phyloP scores from a whole-genome alignment of 2,797 vertebrate genomes.

The Spea hammondii region DNA sequence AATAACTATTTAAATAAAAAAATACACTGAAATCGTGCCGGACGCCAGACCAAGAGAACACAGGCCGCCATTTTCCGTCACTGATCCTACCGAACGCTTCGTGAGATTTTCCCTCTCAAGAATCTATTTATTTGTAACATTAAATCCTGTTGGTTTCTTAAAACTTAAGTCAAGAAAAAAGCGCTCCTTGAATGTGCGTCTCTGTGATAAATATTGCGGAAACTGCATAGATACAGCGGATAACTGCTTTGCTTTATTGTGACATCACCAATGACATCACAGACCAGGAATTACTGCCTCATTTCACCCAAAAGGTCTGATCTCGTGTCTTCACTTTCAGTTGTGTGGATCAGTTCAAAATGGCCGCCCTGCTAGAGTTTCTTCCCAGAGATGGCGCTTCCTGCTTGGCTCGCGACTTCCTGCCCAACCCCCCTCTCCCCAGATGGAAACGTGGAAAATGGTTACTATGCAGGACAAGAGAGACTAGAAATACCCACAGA shows the following conservation, averaged over 20 bases:
- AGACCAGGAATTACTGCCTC: background rate
- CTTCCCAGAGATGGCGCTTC: constrained; percentile 26
- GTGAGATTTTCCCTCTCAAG: no score
- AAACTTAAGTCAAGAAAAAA: constrained; percentile 38
- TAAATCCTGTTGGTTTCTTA: constrained; percentile 36
- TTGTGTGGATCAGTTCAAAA: constrained; percentile 37
- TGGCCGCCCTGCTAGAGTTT: constrained; percentile 37
- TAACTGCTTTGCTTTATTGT: constrained; percentile 31
- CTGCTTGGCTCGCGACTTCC: constrained; percentile 29
- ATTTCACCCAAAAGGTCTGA: background rate
- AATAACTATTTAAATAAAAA: no score
- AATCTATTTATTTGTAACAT: constrained; percentile 23
- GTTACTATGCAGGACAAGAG: constrained; percentile 37
- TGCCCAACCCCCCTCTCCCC: constrained; percentile 26
- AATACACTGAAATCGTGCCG: background rate
- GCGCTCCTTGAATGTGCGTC: constrained; percentile 26
- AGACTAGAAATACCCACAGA: constrained; percentile 37
- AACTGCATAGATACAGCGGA: constrained; percentile 43
- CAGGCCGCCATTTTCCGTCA: background rate
- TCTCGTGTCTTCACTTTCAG: constrained; percentile 4
- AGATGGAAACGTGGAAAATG: constrained; percentile 20
- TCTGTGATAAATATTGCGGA: constrained; percentile 25
- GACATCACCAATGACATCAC: constrained; percentile 14
- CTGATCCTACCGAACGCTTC: no score
- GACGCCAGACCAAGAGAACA: background rate